A percentile compares a stretch with the other conserved stretches of the same genome.
Evolutionary conservation across 2,888 invertebrate genomes (phyloP).

Genomic region (Gibbula magus): DNA sequence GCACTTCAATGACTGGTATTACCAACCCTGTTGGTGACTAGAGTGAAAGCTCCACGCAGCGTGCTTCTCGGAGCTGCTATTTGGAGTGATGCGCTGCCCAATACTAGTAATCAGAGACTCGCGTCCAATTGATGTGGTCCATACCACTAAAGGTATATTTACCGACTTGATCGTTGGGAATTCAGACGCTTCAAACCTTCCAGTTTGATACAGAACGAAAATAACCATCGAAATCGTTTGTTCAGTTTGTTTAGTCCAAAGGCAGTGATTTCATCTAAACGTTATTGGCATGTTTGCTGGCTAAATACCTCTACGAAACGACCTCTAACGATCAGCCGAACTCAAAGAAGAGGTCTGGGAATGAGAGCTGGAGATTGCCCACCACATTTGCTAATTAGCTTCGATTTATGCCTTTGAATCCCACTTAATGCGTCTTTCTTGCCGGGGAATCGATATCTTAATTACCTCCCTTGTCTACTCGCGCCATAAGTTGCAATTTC

Average conservation of each 20-base stretch:
- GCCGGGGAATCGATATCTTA: background rate
- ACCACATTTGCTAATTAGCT: constrained; percentile 27
- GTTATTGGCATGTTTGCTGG: constrained; percentile 3
- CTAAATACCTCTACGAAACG: constrained; percentile 10
- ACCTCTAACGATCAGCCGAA: background rate
- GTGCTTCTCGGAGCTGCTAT: too few species aligned
- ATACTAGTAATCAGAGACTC: too few species aligned
- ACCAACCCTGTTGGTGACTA: too few species aligned
- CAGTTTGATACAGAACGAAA: background rate
- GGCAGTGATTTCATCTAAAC: background rate
- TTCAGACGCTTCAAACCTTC: background rate
- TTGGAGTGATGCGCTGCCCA: too few species aligned
- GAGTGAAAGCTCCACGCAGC: too few species aligned
- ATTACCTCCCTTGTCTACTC: constrained; percentile 18
- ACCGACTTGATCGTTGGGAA: background rate
- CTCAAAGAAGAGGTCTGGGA: background rate
- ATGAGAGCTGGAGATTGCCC: background rate
- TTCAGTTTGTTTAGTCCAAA: background rate
- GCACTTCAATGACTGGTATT: too few species aligned
- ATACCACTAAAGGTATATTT: background rate
- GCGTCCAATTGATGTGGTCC: too few species aligned
- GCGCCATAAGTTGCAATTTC: constrained; percentile 14
- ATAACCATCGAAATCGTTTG: background rate
- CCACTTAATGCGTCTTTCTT: constrained; percentile 7
- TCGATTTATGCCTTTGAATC: constrained; percentile 28